These are phyloP conservation scores for Calephelis nemesis DNA, from an alignment of 1,140 invertebrate genomes.

Conservation along the genomic window DNA sequence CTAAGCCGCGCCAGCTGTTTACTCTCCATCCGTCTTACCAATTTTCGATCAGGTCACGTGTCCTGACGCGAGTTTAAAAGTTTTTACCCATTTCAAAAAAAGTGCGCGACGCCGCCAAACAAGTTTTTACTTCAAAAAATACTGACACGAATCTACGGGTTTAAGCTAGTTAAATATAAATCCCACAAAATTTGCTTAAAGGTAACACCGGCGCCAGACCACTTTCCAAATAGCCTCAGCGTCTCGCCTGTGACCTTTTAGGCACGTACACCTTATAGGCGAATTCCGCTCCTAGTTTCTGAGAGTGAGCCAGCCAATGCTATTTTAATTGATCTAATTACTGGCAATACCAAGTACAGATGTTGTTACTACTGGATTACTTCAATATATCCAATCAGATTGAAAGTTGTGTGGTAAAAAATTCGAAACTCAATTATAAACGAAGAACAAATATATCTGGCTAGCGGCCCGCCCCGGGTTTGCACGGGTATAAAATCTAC, in stretches of 20 bases:
- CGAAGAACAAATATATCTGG: too few relatives aligned
- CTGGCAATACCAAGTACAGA: conserved; percentile 20
- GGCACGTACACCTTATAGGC: conserved; percentile 59
- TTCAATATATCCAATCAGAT: neutral
- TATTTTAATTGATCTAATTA: conserved; percentile 44
- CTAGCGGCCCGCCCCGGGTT: too few relatives aligned
- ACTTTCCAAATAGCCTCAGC: conserved; percentile 75
- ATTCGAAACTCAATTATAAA: too few relatives aligned
- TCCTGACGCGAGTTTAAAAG: too few relatives aligned
- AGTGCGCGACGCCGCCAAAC: too few relatives aligned
- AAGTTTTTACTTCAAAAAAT: too few relatives aligned
- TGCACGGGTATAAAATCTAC: too few relatives aligned
- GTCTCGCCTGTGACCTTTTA: conserved; percentile 77
- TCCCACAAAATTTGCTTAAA: conserved; percentile 70
- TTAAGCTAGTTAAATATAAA: conserved; percentile 23
- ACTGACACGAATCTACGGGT: conserved; percentile 20
- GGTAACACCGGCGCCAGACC: conserved; percentile 62
- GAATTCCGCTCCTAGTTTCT: conserved; percentile 52
- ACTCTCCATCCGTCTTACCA: too few relatives aligned
- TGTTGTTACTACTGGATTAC: conserved; percentile 14
- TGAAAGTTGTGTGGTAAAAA: neutral
- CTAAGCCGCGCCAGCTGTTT: too few relatives aligned
- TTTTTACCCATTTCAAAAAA: too few relatives aligned
- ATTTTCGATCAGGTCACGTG: too few relatives aligned
- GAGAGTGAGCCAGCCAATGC: conserved; percentile 40